Percentiles rank a stretch among this genome's conserved stretches.
These are phyloP conservation scores for Sylvia atricapilla DNA, from an alignment of 2,113 vertebrate species.

Conservation along the genomic window DNA sequence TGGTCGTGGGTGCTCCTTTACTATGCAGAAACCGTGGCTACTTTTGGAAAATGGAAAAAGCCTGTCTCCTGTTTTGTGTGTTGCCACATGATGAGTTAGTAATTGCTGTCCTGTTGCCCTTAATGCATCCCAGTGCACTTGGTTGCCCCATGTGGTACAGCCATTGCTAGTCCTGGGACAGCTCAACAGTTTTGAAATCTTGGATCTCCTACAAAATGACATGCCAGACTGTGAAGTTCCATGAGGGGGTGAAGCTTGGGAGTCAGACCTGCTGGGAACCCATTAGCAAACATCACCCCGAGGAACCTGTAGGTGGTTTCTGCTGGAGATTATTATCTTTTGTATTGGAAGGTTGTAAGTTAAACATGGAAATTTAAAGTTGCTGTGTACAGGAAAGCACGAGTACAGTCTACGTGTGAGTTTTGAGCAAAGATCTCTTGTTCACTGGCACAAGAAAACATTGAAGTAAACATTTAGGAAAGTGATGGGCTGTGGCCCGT, in stretches of 20 bases:
- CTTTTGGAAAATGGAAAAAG: background rate
- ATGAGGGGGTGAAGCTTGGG: background rate
- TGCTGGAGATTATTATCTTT: background rate
- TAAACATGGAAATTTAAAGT: background rate
- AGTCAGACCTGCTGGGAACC: background rate
- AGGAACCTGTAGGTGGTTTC: background rate
- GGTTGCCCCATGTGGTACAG: background rate
- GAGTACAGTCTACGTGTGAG: background rate
- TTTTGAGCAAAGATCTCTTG: background rate
- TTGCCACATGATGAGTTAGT: background rate
- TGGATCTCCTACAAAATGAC: background rate
- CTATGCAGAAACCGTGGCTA: fast-evolving
- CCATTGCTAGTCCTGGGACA: background rate
- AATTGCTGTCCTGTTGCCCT: background rate
- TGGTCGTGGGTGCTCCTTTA: background rate
- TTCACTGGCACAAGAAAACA: background rate
- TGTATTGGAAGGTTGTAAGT: background rate
- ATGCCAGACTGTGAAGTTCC: background rate
- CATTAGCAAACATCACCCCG: background rate
- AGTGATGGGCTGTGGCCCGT: background rate
- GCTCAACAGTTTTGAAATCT: background rate
- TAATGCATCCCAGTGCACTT: background rate
- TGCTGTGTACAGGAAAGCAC: background rate
- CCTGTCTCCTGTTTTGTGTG: background rate
- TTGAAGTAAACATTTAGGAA: background rate